phyloP scores from a whole-genome alignment of 35 echinoderm and acorn worm species.

The Stichopus chloronotus region DNA sequence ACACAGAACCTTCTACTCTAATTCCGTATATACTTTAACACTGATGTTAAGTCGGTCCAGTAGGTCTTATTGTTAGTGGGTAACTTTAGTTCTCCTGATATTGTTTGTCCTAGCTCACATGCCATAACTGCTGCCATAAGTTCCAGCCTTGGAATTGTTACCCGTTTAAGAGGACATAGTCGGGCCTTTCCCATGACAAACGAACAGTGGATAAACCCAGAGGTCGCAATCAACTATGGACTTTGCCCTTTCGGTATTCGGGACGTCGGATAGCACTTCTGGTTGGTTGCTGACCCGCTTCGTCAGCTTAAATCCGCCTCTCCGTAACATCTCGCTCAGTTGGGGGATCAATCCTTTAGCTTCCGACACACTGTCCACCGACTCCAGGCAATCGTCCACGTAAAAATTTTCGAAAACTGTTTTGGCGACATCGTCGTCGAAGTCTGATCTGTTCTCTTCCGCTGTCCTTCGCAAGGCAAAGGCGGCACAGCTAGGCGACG shows the following conservation, averaged over 20 bases:
- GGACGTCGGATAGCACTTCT: not conserved
- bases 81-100: slow-evolving; percentile 48
- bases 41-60: slow-evolving; percentile 61
- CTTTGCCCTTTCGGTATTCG: slow-evolving; percentile 15
- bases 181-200: slow-evolving; percentile 41
- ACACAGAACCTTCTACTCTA: slow-evolving; percentile 28
- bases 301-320: slow-evolving; percentile 4
- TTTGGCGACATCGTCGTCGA: not conserved
- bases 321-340: not conserved
- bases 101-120: slow-evolving; percentile 18
- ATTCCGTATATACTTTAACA: slow-evolving; percentile 50
- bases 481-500: slow-evolving; percentile 51
- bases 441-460: slow-evolving; percentile 29
- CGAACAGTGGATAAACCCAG: slow-evolving; percentile 17
- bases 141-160: slow-evolving; percentile 66
- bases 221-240: slow-evolving; percentile 34
- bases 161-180: slow-evolving; percentile 52
- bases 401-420: slow-evolving; percentile 22
- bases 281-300: slow-evolving; percentile 19
- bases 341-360: not conserved
- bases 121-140: slow-evolving; percentile 61
- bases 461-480: slow-evolving; percentile 65
- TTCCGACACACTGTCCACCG: not conserved
- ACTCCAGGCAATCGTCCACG: slow-evolving; percentile 44
- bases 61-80: not conserved